Percentiles rank a stretch among this genome's conserved stretches.
These are phyloP conservation scores for Gasterosteus aculeatus DNA, from an alignment of 2,113 vertebrate species.

Conservation along the genomic window DNA sequence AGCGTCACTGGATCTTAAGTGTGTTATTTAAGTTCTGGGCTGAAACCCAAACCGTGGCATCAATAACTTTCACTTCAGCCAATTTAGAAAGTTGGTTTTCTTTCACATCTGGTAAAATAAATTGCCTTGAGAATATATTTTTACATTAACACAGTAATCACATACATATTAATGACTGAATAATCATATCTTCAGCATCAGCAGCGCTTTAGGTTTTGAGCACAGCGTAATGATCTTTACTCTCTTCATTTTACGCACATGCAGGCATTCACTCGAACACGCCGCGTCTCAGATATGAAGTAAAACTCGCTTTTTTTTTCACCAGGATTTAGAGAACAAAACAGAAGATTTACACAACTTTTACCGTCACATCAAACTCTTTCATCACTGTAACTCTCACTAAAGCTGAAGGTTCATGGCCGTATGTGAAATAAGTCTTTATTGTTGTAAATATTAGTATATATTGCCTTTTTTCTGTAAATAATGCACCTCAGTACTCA, in stretches of 20 bases:
- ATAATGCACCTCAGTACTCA: constrained; percentile 82
- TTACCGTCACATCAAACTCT: constrained; percentile 29
- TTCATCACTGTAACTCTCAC: constrained; percentile 50
- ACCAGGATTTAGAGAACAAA: constrained; percentile 8
- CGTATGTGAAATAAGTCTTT: constrained; percentile 75
- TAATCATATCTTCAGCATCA: constrained; percentile 14
- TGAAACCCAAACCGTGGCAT: not conserved
- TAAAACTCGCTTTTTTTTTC: constrained; percentile 16
- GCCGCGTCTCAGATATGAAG: constrained; percentile 37
- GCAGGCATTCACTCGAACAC: constrained; percentile 5
- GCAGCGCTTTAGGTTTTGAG: constrained; percentile 1
- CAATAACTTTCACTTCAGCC: not conserved
- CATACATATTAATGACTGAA: not conserved
- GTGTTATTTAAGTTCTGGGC: not conserved
- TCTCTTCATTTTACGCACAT: not conserved
- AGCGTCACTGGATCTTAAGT: not conserved
- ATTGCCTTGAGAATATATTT: constrained; percentile 20
- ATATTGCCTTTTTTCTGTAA: constrained; percentile 85
- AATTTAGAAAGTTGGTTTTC: constrained; percentile 8
- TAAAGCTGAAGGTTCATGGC: constrained; percentile 63
- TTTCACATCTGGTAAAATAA: not conserved
- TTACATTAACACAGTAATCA: constrained; percentile 9
- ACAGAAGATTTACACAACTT: constrained; percentile 4
- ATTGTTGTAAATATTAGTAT: constrained; percentile 84
- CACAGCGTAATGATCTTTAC: not conserved